Conservation (phyloP, 2,113 vertebrate species). For the Lophura nycthemera region DNA sequence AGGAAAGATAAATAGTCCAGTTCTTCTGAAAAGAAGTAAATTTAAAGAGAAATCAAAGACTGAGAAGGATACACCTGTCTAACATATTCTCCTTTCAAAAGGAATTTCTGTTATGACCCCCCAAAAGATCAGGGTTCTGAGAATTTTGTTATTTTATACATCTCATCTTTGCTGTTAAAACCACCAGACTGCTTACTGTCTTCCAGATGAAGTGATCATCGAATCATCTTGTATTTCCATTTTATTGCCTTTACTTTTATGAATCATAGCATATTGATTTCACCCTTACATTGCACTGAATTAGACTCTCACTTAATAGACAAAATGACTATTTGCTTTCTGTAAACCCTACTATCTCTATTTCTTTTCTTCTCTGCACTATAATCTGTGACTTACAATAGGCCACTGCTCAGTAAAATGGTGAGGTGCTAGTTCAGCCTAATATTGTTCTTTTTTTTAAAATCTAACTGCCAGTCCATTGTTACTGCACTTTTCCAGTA, state of each 20-base stretch:
- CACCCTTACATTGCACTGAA: neutral
- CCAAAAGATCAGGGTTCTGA: neutral
- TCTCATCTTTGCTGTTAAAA: slow-evolving; percentile 1
- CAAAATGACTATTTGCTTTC: slow-evolving; percentile 47
- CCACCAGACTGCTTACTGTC: neutral
- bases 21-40: neutral
- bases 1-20: neutral
- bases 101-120: neutral
- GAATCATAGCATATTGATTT: slow-evolving; percentile 43
- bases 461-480: neutral
- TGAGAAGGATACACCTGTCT: neutral
- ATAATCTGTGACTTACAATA: slow-evolving; percentile 36
- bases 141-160: neutral
- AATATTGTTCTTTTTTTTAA: neutral
- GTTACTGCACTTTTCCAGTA: neutral
- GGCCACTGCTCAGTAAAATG: slow-evolving; percentile 1
- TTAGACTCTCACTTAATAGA: slow-evolving; percentile 34
- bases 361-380: slow-evolving; percentile 17
- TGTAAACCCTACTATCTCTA: slow-evolving; percentile 21
- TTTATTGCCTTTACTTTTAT: slow-evolving; percentile 30
- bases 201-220: slow-evolving; percentile 33
- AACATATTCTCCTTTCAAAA: neutral
- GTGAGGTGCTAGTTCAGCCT: slow-evolving; percentile 22
- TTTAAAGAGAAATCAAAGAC: neutral
- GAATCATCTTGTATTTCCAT: slow-evolving; percentile 22